Base-by-base conservation (phyloP, 2,888 invertebrate species). In the Dioctria linearis region DNA sequence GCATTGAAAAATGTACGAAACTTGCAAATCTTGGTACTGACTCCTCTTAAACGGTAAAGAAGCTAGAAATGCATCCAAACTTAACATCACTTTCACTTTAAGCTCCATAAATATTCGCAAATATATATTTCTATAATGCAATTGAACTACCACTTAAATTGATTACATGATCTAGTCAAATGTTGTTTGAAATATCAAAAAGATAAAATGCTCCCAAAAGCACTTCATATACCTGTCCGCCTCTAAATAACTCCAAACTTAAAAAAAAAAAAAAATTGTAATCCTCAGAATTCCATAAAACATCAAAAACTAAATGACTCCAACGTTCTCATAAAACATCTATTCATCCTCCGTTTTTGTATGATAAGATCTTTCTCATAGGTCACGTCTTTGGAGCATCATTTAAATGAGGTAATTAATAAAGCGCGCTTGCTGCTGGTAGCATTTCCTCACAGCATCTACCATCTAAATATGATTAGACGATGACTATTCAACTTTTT, bases 321-420 rank as follows among this genome's bases (percentile, higher is more conserved):
- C 2, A 4, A 1, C 54, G 54, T 8, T n/a, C 54, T n/a, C 54
- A 54, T 54, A 54, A 25, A 54, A 54, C 54, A 54, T n/a, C 54
- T 11, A 54, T 25, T 25, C 25, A 25, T 54, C 54, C 6, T 54
- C 6, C 54, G 54, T 54, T 54, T 54, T 25, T 25, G 25, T 25
- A n/a, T n/a, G 54, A 54, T 54, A 54, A 54, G 11, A 54, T 54
- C 69, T 71, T 51, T 66, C 43, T 66, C 43, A 39, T 66, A 40
- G 63, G 76, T 76, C 76, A 76, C 76, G 76, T 76, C 63, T 76
- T 11, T 42, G 9, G 49, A 63, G 76, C 42, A 66, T 51, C 43
- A 49, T 51, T 63, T 51, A 49, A 76, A 76, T 76, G 63, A 63
- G 49, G 76, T 46, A 76, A 76, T 76, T 76, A 76, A 76, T 76